Evolutionary conservation across 2,888 invertebrate species (phyloP).

Genomic region (Thymelicus sylvestris): DNA sequence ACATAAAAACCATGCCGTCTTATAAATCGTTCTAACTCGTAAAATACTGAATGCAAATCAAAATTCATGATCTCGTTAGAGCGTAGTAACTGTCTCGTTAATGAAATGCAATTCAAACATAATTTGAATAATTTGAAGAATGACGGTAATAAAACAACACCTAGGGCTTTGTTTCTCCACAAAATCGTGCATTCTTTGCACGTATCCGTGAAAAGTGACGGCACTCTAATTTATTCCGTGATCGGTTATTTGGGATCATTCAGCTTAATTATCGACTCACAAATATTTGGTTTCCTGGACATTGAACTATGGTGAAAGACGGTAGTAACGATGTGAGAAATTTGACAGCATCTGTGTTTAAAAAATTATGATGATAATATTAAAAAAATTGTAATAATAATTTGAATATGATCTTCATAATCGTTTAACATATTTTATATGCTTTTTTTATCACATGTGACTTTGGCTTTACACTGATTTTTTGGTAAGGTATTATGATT

Average conservation of each 20-base stretch:
- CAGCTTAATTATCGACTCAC: conserved; percentile 72
- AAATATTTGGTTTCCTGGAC: conserved; percentile 67
- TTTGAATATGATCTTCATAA: conserved; percentile 1
- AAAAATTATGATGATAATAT: neutral
- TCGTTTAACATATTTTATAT: neutral
- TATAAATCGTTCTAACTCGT: neutral
- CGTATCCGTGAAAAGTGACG: conserved; percentile 72
- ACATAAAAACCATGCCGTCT: neutral
- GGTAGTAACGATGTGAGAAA: conserved; percentile 35
- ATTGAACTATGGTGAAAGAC: conserved; percentile 56
- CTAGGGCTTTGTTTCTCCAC: conserved; percentile 56
- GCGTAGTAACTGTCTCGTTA: conserved; percentile 47
- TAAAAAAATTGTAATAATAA: neutral
- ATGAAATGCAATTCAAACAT: conserved; percentile 61
- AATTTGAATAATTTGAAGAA: conserved; percentile 55
- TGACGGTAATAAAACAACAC: conserved; percentile 46
- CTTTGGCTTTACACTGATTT: too few relatives aligned
- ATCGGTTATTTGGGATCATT: conserved; percentile 64
- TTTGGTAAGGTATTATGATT: too few relatives aligned
- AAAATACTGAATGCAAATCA: conserved; percentile 4
- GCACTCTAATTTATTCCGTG: conserved; percentile 75
- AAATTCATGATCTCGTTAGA: conserved; percentile 18
- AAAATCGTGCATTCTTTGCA: conserved; percentile 74
- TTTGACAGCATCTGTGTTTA: conserved; percentile 15
- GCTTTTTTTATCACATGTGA: too few relatives aligned